A percentile compares a stretch with the other conserved stretches of the same genome.
These are phyloP conservation scores for Drosophila nannoptera DNA, from an alignment of 1,140 invertebrate genomes.

Conservation along the genomic window DNA sequence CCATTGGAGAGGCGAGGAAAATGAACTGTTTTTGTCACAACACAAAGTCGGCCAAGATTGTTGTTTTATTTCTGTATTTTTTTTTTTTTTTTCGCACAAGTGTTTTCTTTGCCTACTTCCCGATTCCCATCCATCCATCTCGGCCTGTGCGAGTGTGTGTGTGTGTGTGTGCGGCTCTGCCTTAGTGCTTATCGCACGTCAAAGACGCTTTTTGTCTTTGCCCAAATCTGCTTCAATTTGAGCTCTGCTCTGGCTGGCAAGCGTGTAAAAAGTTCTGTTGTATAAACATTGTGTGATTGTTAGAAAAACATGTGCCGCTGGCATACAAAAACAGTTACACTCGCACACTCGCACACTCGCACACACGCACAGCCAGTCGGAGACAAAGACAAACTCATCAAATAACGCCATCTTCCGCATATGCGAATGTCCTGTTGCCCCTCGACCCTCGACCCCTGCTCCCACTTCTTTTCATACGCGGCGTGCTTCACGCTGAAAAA, in stretches of 20 bases:
- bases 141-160: neutral
- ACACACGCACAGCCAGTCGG: constrained; percentile 10
- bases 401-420: constrained; percentile 71
- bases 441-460: constrained; percentile 17
- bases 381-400: constrained; percentile 68
- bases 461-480: constrained; percentile 24
- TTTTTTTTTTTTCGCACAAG: constrained; percentile 31
- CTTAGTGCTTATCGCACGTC: constrained; percentile 65
- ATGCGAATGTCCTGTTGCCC: constrained; percentile 50
- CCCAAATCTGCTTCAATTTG: constrained; percentile 72
- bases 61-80: constrained; percentile 17
- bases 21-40: constrained; percentile 66
- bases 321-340: constrained; percentile 36
- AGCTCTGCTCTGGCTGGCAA: constrained; percentile 41
- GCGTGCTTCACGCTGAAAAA: constrained; percentile 65
- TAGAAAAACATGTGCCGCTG: constrained; percentile 72
- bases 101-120: constrained; percentile 46
- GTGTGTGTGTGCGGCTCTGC: neutral
- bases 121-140: neutral
- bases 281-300: constrained; percentile 77
- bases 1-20: constrained; percentile 25
- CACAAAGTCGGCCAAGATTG: constrained; percentile 60
- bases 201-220: constrained; percentile 75
- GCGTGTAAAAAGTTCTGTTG: constrained; percentile 74
- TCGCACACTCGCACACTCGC: constrained; percentile 16